These are phyloP conservation scores for Cantharis rustica DNA, from an alignment of 2,888 invertebrate genomes.

Conservation along the genomic window DNA sequence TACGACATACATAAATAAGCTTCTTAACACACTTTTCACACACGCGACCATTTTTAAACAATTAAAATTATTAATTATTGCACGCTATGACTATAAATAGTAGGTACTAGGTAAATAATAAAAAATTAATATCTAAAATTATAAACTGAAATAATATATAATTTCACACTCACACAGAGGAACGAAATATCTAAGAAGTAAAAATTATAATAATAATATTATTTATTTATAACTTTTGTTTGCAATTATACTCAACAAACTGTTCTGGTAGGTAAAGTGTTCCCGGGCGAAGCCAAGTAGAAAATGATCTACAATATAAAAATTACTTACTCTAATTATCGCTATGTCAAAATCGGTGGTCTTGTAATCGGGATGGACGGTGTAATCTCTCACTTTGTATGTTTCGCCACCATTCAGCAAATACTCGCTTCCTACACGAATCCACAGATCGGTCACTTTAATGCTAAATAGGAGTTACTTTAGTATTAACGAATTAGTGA, in stretches of 20 bases:
- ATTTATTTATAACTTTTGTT: too few relatives aligned
- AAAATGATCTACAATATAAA: not conserved
- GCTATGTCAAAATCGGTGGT: slow-evolving; percentile 4
- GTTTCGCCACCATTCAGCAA: not conserved
- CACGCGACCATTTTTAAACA: not conserved
- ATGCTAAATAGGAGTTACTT: not conserved
- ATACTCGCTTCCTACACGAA: slow-evolving; percentile 5
- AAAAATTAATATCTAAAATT: not conserved
- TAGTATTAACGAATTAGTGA: not conserved
- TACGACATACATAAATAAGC: not conserved
- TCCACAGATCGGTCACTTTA: not conserved
- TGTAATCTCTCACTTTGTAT: not conserved
- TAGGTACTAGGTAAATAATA: not conserved
- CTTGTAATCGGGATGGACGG: not conserved
- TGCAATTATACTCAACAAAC: too few relatives aligned
- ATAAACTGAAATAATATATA: not conserved
- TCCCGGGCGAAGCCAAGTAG: too few relatives aligned
- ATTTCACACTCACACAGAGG: not conserved
- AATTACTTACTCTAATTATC: not conserved
- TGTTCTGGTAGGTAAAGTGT: too few relatives aligned
- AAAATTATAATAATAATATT: too few relatives aligned
- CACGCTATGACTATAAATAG: not conserved
- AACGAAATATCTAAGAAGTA: too few relatives aligned
- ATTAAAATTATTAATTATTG: not conserved
- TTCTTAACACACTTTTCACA: not conserved